Evolutionary conservation across 2,113 vertebrate genomes (phyloP).

Genomic region (Chaetodon auriga): DNA sequence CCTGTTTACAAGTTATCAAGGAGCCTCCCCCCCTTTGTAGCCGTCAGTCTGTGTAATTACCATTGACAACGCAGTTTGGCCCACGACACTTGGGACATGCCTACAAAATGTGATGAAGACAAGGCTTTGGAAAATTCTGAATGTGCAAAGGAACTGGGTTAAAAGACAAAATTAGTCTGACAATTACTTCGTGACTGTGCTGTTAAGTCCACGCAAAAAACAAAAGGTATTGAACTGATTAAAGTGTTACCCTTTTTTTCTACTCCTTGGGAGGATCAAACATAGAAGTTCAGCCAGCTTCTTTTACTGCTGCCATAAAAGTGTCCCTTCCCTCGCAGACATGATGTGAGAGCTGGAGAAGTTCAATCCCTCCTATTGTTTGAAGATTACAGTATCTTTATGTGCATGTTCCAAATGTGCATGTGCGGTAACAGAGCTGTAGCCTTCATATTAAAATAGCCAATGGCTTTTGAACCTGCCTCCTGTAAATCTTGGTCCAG

Average conservation of each 20-base stretch:
- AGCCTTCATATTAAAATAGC: constrained; percentile 20
- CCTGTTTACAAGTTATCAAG: constrained; percentile 73
- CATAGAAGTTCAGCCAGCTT: constrained; percentile 63
- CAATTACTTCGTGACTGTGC: constrained; percentile 61
- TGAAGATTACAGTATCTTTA: constrained; percentile 64
- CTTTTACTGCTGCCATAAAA: constrained; percentile 77
- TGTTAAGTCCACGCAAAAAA: constrained; percentile 54
- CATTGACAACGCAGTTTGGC: constrained; percentile 68
- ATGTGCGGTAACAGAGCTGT: constrained; percentile 19
- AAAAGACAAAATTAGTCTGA: constrained; percentile 73
- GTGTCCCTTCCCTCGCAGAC: constrained; percentile 62
- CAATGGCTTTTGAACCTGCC: constrained; percentile 2
- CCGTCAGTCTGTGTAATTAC: constrained; percentile 68
- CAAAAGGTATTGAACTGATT: constrained; percentile 70
- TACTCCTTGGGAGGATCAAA: constrained; percentile 67
- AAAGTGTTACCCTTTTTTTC: constrained; percentile 64
- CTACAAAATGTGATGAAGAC: constrained; percentile 46
- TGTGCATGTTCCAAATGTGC: constrained; percentile 40
- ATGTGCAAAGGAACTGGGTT: constrained; percentile 60
- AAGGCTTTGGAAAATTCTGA: constrained; percentile 63
- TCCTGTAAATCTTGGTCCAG: constrained; percentile 15
- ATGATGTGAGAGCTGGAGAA: constrained; percentile 71
- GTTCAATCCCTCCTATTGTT: constrained; percentile 72
- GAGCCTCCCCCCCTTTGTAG: constrained; percentile 52
- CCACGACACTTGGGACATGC: constrained; percentile 55